A percentile compares a stretch with the other conserved stretches of the same genome.
Evolutionary conservation across 2,113 vertebrate genomes (phyloP).

Genomic region (Lycaon pictus): DNA sequence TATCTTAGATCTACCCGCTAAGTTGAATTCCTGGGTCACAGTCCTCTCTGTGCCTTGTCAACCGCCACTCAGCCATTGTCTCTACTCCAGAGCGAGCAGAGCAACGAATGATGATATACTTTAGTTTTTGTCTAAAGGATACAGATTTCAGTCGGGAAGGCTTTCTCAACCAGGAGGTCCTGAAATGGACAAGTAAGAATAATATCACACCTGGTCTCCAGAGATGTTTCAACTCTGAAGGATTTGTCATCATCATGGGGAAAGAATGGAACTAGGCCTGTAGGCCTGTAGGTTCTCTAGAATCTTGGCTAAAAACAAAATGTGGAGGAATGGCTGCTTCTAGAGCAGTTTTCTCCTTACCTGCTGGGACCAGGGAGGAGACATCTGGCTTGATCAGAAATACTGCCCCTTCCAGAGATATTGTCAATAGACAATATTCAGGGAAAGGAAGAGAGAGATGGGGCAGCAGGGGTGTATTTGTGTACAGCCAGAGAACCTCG

Average conservation of each 20-base stretch:
- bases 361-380: background rate
- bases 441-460: no score
- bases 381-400: background rate
- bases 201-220: background rate
- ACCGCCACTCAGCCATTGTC: background rate
- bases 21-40: background rate
- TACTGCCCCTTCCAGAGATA: background rate
- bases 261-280: background rate
- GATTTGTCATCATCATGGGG: background rate
- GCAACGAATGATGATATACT: no score
- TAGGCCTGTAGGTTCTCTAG: background rate
- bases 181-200: accelerated
- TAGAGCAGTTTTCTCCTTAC: no score
- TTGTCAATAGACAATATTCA: accelerated
- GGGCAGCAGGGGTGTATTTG: accelerated
- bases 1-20: background rate
- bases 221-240: background rate
- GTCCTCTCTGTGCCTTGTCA: background rate
- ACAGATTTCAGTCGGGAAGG: background rate
- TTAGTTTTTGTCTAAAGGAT: background rate
- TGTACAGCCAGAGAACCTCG: accelerated
- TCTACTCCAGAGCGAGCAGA: background rate
- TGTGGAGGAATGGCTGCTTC: background rate
- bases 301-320: background rate
- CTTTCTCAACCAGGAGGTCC: background rate